A percentile compares a stretch with the other conserved stretches of the same genome.
phyloP scores from a whole-genome alignment of 2,888 invertebrate genomes.

The Automeris io region DNA sequence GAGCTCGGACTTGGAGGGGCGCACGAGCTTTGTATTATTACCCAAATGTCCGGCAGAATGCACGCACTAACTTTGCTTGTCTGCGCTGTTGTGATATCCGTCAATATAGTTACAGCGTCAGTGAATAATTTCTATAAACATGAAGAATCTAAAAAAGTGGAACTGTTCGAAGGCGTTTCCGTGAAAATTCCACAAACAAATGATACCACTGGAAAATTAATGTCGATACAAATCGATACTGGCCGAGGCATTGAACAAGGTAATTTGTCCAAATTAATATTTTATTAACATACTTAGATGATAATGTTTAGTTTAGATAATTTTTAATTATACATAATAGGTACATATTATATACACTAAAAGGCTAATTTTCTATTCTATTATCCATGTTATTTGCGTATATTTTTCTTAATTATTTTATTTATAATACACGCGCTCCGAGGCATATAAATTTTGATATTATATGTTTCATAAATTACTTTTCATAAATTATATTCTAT shows the following conservation, averaged over 20 bases:
- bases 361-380: too few relatives aligned
- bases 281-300: background rate
- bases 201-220: constrained; percentile 34
- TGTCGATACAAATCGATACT: constrained; percentile 54
- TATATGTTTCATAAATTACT: too few relatives aligned
- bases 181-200: constrained; percentile 42
- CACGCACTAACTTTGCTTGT: constrained; percentile 38
- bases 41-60: constrained; percentile 47
- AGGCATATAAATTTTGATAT: too few relatives aligned
- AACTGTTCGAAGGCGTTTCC: constrained; percentile 52
- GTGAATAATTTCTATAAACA: constrained; percentile 19
- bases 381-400: too few relatives aligned
- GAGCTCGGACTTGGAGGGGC: constrained; percentile 28
- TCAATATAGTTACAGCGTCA: constrained; percentile 24
- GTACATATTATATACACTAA: too few relatives aligned
- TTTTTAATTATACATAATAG: too few relatives aligned
- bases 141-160: constrained; percentile 34
- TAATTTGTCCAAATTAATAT: constrained; percentile 19
- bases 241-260: constrained; percentile 39
- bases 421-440: too few relatives aligned
- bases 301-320: too few relatives aligned
- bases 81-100: constrained; percentile 24
- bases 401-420: too few relatives aligned
- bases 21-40: constrained; percentile 27
- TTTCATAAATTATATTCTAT: too few relatives aligned